Conservation (phyloP, 2,797 vertebrate species). For the Hydrolagus colliei region DNA sequence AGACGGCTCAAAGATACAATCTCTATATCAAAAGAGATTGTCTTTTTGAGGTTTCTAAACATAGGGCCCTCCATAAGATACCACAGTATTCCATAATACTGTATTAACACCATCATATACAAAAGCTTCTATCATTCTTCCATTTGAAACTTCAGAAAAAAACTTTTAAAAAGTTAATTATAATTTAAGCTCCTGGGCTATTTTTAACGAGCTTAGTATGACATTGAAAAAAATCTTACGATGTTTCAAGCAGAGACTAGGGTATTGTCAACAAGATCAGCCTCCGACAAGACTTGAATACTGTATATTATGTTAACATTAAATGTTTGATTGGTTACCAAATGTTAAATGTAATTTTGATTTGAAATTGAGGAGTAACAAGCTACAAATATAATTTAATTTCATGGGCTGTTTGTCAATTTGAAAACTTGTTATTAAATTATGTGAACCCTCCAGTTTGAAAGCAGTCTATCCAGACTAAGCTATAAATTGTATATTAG, state of each 20-base stretch:
- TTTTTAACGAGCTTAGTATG: not conserved
- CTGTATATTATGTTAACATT: not conserved
- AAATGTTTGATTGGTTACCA: slow-evolving; percentile 31
- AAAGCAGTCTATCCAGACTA: slow-evolving; percentile 50
- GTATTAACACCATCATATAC: no score
- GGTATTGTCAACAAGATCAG: not conserved
- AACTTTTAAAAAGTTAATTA: not conserved
- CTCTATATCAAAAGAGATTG: no score
- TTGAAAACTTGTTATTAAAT: slow-evolving; percentile 59
- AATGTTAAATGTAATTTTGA: slow-evolving; percentile 47
- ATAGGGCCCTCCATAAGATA: no score
- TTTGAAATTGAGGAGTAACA: slow-evolving; percentile 52
- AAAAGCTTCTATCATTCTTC: not conserved
- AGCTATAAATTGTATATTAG: not conserved
- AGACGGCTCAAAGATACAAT: no score
- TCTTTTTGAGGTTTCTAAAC: no score
- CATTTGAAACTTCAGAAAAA: not conserved
- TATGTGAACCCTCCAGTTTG: slow-evolving; percentile 54
- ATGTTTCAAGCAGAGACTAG: not conserved
- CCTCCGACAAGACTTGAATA: not conserved
- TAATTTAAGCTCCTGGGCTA: not conserved
- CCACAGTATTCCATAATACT: no score
- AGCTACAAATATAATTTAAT: slow-evolving; percentile 53
- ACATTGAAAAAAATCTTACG: not conserved
- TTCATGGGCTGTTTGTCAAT: slow-evolving; percentile 54